Conservation (phyloP, 2,888 invertebrate species). For the Nudaria mundana region DNA sequence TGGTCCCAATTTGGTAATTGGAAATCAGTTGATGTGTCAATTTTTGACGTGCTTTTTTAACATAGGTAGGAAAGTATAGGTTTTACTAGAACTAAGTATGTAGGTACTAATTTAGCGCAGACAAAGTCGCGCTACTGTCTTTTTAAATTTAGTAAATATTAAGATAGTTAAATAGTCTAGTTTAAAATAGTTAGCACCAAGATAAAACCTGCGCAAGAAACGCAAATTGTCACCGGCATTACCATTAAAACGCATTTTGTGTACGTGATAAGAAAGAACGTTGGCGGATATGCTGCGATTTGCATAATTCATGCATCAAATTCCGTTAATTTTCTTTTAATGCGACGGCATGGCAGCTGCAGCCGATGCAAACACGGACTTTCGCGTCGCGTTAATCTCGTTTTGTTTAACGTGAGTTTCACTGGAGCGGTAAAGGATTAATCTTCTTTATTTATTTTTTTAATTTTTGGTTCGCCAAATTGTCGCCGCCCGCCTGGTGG, state of each 20-base stretch:
- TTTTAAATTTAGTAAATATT: no score
- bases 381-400: conserved; percentile 31
- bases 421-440: conserved; percentile 6
- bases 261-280: conserved; percentile 69
- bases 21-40: no score
- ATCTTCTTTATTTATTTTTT: not conserved
- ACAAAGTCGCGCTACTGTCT: no score
- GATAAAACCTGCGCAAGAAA: conserved; percentile 34
- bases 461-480: no score
- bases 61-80: no score
- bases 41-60: no score
- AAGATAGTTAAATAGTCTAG: no score
- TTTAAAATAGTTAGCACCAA: conserved; percentile 26
- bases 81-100: no score
- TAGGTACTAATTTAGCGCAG: no score
- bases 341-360: conserved; percentile 56
- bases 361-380: conserved; percentile 35
- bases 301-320: conserved; percentile 78
- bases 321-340: conserved; percentile 78
- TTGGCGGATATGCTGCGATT: conserved; percentile 66
- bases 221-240: conserved; percentile 43
- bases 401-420: conserved; percentile 18
- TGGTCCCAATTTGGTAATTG: no score
- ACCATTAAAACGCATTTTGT: conserved; percentile 59
- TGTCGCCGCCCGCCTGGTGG: no score